Evolutionary conservation across 2,888 invertebrate species (phyloP).

Genomic region (Ernsta delagoae): DNA sequence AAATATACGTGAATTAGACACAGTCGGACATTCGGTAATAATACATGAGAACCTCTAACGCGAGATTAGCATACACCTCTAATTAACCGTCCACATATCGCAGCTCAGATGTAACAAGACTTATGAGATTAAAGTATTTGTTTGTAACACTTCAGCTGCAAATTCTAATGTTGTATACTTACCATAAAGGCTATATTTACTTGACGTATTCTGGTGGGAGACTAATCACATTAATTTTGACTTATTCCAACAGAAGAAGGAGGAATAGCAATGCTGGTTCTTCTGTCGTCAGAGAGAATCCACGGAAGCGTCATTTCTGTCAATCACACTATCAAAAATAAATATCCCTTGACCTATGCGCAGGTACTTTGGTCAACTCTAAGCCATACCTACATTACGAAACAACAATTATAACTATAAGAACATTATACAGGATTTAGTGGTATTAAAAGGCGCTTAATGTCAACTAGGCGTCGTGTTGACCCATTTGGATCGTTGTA

Average conservation of each 20-base stretch:
- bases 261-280: no score
- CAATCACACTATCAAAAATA: neutral
- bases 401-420: constrained; percentile 12
- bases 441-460: constrained; percentile 15
- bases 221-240: no score
- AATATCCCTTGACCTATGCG: neutral
- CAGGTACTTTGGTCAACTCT: neutral
- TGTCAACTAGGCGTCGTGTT: constrained; percentile 8
- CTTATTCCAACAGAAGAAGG: no score
- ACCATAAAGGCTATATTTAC: no score
- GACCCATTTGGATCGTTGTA: constrained; percentile 3
- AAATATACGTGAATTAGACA: constrained; percentile 8
- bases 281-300: neutral
- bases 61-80: constrained; percentile 6
- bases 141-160: neutral
- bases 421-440: constrained; percentile 9
- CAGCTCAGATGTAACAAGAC: neutral
- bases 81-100: constrained; percentile 13
- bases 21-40: neutral
- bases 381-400: neutral
- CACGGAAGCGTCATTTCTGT: no score
- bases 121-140: neutral
- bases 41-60: neutral
- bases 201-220: no score
- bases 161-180: no score